These are phyloP conservation scores for Odontomachus brunneus DNA, from an alignment of 1,140 invertebrate genomes.

Conservation along the genomic window DNA sequence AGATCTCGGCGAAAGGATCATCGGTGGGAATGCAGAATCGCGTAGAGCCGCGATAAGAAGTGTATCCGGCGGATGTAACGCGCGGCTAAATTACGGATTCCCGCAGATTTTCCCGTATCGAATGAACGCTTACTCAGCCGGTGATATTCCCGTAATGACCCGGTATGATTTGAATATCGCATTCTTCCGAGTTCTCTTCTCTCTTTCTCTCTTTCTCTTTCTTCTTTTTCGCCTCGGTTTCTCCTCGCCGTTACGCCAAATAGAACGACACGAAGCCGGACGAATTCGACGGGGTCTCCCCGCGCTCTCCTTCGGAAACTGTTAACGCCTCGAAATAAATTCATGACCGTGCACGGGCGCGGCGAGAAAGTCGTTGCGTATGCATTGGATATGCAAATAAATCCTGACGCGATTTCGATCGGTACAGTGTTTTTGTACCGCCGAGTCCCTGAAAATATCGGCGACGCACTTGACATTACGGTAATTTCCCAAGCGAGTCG, in stretches of 20 bases:
- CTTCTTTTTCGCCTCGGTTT: not conserved
- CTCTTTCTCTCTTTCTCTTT: not conserved
- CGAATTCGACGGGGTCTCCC: not conserved
- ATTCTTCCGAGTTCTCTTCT: not conserved
- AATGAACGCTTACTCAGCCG: constrained; percentile 10
- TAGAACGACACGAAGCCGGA: not conserved
- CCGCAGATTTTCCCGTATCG: not conserved
- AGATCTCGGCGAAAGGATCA: not conserved
- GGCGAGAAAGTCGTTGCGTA: constrained; percentile 45
- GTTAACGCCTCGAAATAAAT: constrained; percentile 34
- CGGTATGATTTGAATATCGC: constrained; percentile 20
- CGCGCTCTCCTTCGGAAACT: constrained; percentile 25
- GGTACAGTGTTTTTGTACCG: not conserved
- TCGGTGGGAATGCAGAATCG: not conserved
- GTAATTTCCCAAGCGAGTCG: constrained; percentile 50
- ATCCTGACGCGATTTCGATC: constrained; percentile 19
- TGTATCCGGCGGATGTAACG: not conserved
- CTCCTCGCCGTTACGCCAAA: not conserved
- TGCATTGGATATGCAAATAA: constrained; percentile 56
- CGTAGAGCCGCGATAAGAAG: not conserved
- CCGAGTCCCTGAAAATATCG: constrained; percentile 43
- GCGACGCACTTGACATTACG: constrained; percentile 16
- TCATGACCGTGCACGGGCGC: not conserved
- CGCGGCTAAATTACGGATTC: constrained; percentile 8
- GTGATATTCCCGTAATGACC: constrained; percentile 3